Conservation (phyloP, 2,888 invertebrate genomes). For the Macrosiphum euphorbiae region DNA sequence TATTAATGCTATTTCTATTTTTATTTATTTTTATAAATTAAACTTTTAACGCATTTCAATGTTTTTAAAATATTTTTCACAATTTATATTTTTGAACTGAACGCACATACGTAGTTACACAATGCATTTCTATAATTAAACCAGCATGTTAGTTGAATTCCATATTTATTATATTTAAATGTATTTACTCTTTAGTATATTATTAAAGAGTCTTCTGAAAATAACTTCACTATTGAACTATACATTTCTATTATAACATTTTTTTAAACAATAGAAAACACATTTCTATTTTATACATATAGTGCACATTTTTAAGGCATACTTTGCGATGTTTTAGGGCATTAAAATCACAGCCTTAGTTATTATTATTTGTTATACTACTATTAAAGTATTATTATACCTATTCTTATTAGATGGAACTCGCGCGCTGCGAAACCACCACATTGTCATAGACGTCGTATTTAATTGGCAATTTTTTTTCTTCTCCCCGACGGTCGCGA, state of each 20-base stretch:
- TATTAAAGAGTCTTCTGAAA: too few relatives aligned
- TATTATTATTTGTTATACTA: not conserved
- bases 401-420: not conserved
- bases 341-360: not conserved
- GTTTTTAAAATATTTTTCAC: not conserved
- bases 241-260: too few relatives aligned
- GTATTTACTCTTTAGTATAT: too few relatives aligned
- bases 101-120: not conserved
- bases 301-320: not conserved
- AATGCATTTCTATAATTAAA: not conserved
- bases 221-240: too few relatives aligned
- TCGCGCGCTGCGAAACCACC: not conserved
- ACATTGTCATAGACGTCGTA: not conserved
- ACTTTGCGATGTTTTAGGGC: not conserved
- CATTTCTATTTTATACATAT: too few relatives aligned
- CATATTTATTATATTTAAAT: too few relatives aligned
- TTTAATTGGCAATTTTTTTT: slow-evolving; percentile 47
- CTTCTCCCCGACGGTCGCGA: not conserved
- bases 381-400: not conserved
- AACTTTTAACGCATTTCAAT: not conserved
- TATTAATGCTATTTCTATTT: not conserved
- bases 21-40: not conserved
- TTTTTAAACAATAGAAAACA: too few relatives aligned
- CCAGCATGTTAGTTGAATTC: too few relatives aligned
- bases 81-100: not conserved